Base-by-base conservation (phyloP, 1,140 invertebrate species). In the Forficula auricularia region DNA sequence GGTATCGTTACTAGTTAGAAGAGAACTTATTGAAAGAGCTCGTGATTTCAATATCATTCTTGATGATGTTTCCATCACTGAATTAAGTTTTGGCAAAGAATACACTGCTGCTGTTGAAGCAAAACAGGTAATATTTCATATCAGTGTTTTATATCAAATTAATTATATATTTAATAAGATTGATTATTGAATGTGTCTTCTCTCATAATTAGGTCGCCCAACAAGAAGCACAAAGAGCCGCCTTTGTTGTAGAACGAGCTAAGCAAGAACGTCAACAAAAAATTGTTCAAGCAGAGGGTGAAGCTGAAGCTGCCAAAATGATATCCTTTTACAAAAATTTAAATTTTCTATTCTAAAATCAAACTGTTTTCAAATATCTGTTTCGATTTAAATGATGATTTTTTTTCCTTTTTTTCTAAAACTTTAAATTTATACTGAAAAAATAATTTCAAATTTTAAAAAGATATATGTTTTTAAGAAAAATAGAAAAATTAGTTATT, bases 51-150 rank as follows among this genome's bases (percentile, higher is more conserved):
- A 98, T 57, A 92, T 99, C 37, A 94, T 99, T 51, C 62, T 99
- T 20, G 96, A 99, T 67, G 96, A 99, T 69, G 96, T 99, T n/a
- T 97, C 96, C 3, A 81, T 99, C 38, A 98, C 95, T 33, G 96
- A 99, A 62, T 67, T 99, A 31, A 95, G 89, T 61, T 99, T 99
- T 65, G 91, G 95, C 19, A 91, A 92, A 61, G 94, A 98, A 65
- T 99, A 99, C 57, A 92, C 94, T n/a, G 91, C 92, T 37, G 96
- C 96, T 44, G 95, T 99, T 55, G 96, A 99, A 72, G 79, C 94
- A 7, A 99, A 99, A 64, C 96, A 99, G 66, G 91, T 76, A 47
- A 40, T 47, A 45, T n/a, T n/a, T n/a, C n/a, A n/a, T n/a, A n/a
- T n/a, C n/a, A n/a, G 34, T 19, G 10, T 19, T 16, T 32, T 41